Conservation (phyloP, 2,888 invertebrate genomes). For the Leucania comma region DNA sequence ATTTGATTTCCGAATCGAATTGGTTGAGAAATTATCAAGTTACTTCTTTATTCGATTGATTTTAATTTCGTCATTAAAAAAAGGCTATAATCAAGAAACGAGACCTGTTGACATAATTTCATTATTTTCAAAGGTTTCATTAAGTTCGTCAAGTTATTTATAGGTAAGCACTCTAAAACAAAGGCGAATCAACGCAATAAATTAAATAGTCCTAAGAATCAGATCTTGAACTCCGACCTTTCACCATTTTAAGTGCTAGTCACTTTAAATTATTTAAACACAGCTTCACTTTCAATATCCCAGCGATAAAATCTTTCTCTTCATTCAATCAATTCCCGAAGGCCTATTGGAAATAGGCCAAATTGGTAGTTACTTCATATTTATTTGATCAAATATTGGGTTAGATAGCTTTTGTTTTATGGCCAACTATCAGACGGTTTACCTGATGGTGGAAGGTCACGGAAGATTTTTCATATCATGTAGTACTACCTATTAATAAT, state of each 20-base stretch:
- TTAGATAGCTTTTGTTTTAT: not conserved
- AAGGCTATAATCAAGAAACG: not conserved
- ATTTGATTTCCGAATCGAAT: no score
- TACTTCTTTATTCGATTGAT: no score
- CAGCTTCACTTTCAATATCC: conserved; percentile 5
- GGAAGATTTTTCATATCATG: no score
- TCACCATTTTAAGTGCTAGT: conserved; percentile 17
- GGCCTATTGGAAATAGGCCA: conserved; percentile 12
- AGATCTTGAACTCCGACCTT: conserved; percentile 11
- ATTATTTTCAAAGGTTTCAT: not conserved
- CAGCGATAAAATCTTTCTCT: conserved; percentile 12
- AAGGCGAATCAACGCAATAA: conserved; percentile 9
- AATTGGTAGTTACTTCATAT: not conserved
- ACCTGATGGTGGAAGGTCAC: not conserved
- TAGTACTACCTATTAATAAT: no score
- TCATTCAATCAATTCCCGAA: conserved; percentile 17
- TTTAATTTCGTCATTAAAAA: no score
- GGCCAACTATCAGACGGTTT: not conserved
- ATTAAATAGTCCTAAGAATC: not conserved
- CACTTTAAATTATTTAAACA: conserved; percentile 32
- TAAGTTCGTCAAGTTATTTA: conserved; percentile 1
- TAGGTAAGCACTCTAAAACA: not conserved
- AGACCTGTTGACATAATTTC: not conserved
- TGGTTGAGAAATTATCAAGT: no score
- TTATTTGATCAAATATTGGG: conserved; percentile 14